Evolutionary conservation across 2,888 invertebrate species (phyloP).

Genomic region (Netelia virgata): DNA sequence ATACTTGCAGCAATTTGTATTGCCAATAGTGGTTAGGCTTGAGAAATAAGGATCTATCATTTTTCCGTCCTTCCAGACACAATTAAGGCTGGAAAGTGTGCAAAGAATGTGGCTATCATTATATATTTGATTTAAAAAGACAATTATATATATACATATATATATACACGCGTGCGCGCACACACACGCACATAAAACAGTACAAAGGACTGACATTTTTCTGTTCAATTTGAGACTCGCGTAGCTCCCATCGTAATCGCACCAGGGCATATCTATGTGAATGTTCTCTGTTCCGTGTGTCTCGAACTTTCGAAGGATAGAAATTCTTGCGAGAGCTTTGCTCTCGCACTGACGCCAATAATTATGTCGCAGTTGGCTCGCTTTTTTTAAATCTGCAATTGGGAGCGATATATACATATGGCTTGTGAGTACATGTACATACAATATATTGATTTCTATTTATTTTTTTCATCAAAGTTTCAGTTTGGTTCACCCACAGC

Average conservation of each 20-base stretch:
- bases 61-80: slow-evolving; percentile 87
- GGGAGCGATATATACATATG: too few species aligned
- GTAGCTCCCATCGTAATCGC: slow-evolving; percentile 90
- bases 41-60: slow-evolving; percentile 87
- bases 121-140: too few species aligned
- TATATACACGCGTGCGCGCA: too few species aligned
- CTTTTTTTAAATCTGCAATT: slow-evolving; percentile 61
- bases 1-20: slow-evolving; percentile 88
- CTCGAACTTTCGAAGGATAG: slow-evolving; percentile 86
- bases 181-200: not conserved
- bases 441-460: too few species aligned
- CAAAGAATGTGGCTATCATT: not conserved
- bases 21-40: slow-evolving; percentile 81
- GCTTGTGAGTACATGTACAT: too few species aligned
- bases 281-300: slow-evolving; percentile 87
- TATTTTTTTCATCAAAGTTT: not conserved
- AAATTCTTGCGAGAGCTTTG: slow-evolving; percentile 86
- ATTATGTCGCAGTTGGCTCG: slow-evolving; percentile 82
- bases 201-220: slow-evolving; percentile 86
- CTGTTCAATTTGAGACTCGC: slow-evolving; percentile 86
- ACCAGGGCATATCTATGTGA: slow-evolving; percentile 86
- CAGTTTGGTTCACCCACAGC: slow-evolving; percentile 86
- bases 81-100: slow-evolving; percentile 86
- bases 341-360: slow-evolving; percentile 90
- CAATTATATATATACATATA: too few species aligned